Base-by-base conservation (phyloP, 2,113 vertebrate genomes). In the Drymodes brunneopygia region DNA sequence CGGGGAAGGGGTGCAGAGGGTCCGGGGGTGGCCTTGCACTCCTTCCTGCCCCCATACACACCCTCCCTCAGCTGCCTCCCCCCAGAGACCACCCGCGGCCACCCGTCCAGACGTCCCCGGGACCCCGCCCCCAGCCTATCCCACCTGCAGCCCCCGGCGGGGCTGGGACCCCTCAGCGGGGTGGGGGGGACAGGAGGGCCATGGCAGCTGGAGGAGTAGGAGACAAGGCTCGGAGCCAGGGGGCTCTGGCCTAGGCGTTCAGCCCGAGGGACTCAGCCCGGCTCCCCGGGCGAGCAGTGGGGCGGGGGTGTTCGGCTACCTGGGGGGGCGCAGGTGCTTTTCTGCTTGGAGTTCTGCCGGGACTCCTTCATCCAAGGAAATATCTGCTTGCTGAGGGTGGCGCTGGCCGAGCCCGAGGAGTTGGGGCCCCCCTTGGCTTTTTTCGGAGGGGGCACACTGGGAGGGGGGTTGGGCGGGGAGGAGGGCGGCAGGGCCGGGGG, bases 281-380 rank as follows among this genome's bases (percentile, higher is more conserved):
- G 15, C 48, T 79, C 11, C 23, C 62, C 31, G 20, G 16, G 62
- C 3, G 15, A 53, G 12, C 24, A 28, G 17, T 21, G 35, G 25
- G 64, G 27, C 8, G 21, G 16, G 38, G 19, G 25, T 48, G 65
- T 79, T 28, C 42, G 81, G 82, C 96, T 99, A 99, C 99, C 99
- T 99, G 99, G 97, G 82, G 98, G 94, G 94, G 98, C 94, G 97
- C 99, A 99, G 98, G 93, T 98, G 98, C 97, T 97, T 98, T 99
- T 99, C 97, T 99, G 99, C 95, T 99, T 99, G 51, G 99, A 97
- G 96, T 99, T 99, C 96, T 99, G 99, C 47, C 99, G 98, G 38
- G 98, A 99, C 97, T 99, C 99, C 96, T 99, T 99, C 99, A 99
- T 99, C 99, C 99, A 99, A 47, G 99, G 99, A 94, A 99, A 99